phyloP scores from a whole-genome alignment of 2,888 invertebrate genomes.

The Melanophora roralis region DNA sequence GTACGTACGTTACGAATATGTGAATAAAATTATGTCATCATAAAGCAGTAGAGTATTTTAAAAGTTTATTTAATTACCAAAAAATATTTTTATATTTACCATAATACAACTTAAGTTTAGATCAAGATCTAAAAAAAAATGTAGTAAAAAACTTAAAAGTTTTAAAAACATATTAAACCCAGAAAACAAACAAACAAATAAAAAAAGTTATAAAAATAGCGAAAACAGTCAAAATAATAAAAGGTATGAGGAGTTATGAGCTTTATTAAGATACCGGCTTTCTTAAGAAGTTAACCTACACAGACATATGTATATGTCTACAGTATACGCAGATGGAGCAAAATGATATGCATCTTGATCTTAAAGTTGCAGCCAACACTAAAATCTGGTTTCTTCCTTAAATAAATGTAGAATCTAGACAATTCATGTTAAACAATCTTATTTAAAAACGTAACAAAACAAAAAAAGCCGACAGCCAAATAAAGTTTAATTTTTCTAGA shows the following conservation, averaged over 20 bases:
- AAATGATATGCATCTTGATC: conserved; percentile 59
- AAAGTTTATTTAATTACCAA: conserved; percentile 57
- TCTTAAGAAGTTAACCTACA: conserved; percentile 50
- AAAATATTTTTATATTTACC: conserved; percentile 59
- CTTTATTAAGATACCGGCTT: conserved; percentile 52
- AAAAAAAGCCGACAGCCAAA: conserved; percentile 50
- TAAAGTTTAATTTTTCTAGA: conserved; percentile 33
- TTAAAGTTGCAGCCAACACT: conserved; percentile 45
- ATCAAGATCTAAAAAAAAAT: conserved; percentile 40
- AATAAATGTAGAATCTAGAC: not conserved
- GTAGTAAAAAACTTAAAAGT: not conserved
- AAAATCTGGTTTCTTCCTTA: conserved; percentile 14
- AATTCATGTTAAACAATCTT: conserved; percentile 56
- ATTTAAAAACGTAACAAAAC: conserved; percentile 38
- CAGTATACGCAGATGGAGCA: conserved; percentile 42
- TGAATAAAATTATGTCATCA: conserved; percentile 50
- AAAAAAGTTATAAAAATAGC: conserved; percentile 19
- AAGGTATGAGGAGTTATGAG: conserved; percentile 29
- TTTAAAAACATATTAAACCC: not conserved
- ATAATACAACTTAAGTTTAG: conserved; percentile 32
- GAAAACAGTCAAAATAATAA: conserved; percentile 1
- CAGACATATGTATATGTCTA: no score
- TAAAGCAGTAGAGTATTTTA: conserved; percentile 33
- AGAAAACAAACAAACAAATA: conserved; percentile 7
- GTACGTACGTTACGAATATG: conserved; percentile 33